A percentile compares a stretch with the other conserved stretches of the same genome.
phyloP scores from a whole-genome alignment of 2,797 vertebrate species.

The Anguilla anguilla region DNA sequence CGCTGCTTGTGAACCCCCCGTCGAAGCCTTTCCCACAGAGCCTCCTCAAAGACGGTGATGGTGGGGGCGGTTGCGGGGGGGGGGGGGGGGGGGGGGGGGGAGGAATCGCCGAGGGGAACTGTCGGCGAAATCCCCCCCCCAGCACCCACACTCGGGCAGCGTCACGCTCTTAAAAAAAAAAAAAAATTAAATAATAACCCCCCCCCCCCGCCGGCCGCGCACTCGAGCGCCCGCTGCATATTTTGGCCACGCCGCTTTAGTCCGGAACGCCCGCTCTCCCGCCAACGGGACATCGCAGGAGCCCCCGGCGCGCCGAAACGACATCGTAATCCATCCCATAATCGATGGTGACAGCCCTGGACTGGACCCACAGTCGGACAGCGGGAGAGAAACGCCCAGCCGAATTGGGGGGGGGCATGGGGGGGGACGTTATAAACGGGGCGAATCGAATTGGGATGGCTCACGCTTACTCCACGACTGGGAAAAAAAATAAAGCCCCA shows the following conservation, averaged over 20 bases:
- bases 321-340: constrained; percentile 66
- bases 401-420: neutral
- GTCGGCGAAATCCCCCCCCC: neutral
- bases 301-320: neutral
- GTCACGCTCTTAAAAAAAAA: neutral
- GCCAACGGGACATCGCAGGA: neutral
- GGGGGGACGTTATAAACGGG: neutral
- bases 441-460: neutral
- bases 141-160: too few species aligned
- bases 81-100: neutral
- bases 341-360: constrained; percentile 64
- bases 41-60: neutral
- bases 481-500: neutral
- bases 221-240: neutral
- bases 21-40: constrained; percentile 62
- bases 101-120: neutral
- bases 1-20: constrained; percentile 69
- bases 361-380: constrained; percentile 60
- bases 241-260: neutral
- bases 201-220: too few species aligned
- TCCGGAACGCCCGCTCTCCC: neutral
- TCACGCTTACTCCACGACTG: neutral
- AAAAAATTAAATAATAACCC: too few species aligned
- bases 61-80: too few species aligned
- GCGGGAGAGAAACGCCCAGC: neutral